Evolutionary conservation across 2,113 vertebrate genomes (phyloP).

Genomic region (Tichodroma muraria): DNA sequence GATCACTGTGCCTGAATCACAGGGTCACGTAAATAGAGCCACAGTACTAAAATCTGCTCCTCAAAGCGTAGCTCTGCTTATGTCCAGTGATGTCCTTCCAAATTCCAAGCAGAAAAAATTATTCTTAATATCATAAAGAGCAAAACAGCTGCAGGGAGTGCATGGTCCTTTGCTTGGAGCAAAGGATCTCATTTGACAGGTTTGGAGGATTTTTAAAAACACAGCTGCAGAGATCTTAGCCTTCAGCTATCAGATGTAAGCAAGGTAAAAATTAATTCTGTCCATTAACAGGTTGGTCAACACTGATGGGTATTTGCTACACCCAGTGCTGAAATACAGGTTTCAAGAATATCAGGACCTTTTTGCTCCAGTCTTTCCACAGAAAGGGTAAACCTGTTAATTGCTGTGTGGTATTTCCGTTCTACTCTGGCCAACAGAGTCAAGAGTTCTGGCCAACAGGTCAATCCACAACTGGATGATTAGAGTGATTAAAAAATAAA

Average conservation of each 20-base stretch:
- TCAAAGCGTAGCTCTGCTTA: not conserved
- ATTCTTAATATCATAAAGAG: not conserved
- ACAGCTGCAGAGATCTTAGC: not conserved
- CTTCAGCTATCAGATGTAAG: not conserved
- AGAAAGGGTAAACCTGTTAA: not conserved
- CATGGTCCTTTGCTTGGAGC: not conserved
- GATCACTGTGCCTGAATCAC: not conserved
- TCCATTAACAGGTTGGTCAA: not conserved
- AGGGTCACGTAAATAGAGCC: not conserved
- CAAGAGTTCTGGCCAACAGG: no score
- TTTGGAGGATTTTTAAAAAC: not conserved
- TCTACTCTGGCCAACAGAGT: not conserved
- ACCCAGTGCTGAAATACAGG: not conserved
- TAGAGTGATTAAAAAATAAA: not conserved
- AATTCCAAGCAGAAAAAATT: not conserved
- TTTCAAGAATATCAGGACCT: not conserved
- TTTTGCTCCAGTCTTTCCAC: not conserved
- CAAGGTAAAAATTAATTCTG: not conserved
- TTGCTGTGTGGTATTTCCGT: not conserved
- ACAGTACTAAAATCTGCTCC: not conserved
- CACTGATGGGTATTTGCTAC: not conserved
- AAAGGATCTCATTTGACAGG: not conserved
- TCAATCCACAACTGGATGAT: not conserved
- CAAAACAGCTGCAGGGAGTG: accelerated
- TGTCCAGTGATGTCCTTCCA: not conserved